Percentiles rank a stretch among this genome's conserved stretches.
These are phyloP conservation scores for Pteropus alecto DNA, from an alignment of 2,113 vertebrate genomes.

Conservation along the genomic window DNA sequence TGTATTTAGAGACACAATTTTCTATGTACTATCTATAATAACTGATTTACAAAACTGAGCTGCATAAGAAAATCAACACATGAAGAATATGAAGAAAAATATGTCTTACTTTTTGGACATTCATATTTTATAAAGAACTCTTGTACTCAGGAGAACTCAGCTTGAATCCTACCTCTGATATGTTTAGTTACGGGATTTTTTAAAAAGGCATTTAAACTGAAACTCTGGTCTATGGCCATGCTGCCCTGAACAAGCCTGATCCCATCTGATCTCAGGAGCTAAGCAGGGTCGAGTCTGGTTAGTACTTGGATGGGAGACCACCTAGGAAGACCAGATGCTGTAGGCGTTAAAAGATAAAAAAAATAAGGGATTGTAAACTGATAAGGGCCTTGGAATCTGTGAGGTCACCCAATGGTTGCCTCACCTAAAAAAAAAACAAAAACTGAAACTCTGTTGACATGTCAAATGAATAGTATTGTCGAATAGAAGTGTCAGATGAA, in stretches of 20 bases:
- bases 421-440: too few species aligned
- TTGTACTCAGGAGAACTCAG: neutral
- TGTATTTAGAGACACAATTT: conserved; percentile 1
- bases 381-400: too few species aligned
- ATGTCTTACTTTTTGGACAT: neutral
- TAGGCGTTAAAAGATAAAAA: too few species aligned
- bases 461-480: neutral
- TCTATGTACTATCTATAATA: neutral
- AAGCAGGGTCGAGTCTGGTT: too few species aligned
- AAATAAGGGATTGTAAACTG: too few species aligned
- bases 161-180: neutral
- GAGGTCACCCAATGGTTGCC: too few species aligned
- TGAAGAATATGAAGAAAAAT: conserved; percentile 21
- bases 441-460: neutral
- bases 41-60: neutral
- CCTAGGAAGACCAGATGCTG: too few species aligned
- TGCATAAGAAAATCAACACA: conserved; percentile 7
- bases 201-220: neutral
- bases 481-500: neutral
- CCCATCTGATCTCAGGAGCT: too few species aligned
- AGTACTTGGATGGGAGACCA: too few species aligned
- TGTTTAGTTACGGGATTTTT: neutral
- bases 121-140: conserved; percentile 20
- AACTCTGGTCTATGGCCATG: neutral
- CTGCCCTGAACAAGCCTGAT: too few species aligned